A percentile compares a stretch with the other conserved stretches of the same genome.
Conservation (phyloP, 2,797 vertebrate genomes). For the Chaenodraco wilsoni region DNA sequence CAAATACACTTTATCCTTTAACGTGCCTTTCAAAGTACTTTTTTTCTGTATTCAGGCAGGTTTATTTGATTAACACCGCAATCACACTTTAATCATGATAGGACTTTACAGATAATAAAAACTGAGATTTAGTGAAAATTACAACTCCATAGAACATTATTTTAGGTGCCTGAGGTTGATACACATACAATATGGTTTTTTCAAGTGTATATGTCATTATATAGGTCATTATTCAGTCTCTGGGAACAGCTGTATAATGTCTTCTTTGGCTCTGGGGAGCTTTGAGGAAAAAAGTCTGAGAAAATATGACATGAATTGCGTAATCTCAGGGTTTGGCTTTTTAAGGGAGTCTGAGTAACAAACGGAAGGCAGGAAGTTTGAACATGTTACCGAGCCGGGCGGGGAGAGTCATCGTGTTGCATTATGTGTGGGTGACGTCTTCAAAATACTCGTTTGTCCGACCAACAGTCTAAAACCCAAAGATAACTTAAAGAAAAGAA, state of each 20-base stretch:
- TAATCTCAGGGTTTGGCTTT: constrained; percentile 6
- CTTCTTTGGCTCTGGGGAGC: neutral
- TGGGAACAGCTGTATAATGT: constrained; percentile 2
- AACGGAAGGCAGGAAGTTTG: neutral
- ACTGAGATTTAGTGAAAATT: neutral
- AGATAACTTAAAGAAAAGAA: neutral
- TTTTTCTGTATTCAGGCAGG: neutral
- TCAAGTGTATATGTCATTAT: neutral
- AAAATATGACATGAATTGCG: neutral
- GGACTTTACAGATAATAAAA: neutral
- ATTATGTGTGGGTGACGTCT: neutral
- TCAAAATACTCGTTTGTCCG: neutral
- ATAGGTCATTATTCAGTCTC: neutral
- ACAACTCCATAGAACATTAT: neutral
- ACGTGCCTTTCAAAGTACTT: neutral
- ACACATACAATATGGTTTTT: neutral
- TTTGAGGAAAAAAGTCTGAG: neutral
- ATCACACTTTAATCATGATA: neutral
- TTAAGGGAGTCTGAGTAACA: neutral
- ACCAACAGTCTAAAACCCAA: neutral
- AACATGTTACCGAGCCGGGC: neutral
- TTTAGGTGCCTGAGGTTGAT: neutral
- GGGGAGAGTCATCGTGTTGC: neutral
- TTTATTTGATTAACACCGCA: neutral
- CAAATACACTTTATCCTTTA: neutral